These are phyloP conservation scores for Torymus auratus DNA, from an alignment of 2,888 invertebrate species.

Conservation along the genomic window DNA sequence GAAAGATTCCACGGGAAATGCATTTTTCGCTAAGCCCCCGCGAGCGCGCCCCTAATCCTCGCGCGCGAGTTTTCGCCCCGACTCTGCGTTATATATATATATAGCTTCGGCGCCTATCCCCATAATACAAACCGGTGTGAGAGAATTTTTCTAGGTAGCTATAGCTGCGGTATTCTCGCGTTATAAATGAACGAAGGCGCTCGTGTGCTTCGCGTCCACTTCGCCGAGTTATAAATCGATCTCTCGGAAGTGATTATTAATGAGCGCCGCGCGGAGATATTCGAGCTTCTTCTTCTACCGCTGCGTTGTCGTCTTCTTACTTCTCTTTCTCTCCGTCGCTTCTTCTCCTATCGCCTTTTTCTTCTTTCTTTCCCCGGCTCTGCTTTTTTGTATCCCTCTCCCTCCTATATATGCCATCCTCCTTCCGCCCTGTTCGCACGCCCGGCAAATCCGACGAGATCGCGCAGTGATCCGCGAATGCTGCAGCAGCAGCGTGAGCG, in stretches of 20 bases:
- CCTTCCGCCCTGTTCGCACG: conserved; percentile 27
- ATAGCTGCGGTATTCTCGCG: neutral
- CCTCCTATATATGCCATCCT: neutral
- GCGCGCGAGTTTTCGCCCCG: neutral
- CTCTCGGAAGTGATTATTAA: conserved; percentile 56
- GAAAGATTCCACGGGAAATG: conserved; percentile 6
- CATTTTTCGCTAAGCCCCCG: conserved; percentile 13
- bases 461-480: conserved; percentile 47
- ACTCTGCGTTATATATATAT: too few species aligned
- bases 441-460: conserved; percentile 25
- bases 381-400: neutral
- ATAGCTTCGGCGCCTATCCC: too few species aligned
- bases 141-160: too few species aligned
- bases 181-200: conserved; percentile 44
- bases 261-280: conserved; percentile 33
- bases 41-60: conserved; percentile 17
- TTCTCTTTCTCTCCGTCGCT: too few species aligned
- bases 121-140: neutral
- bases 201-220: conserved; percentile 2
- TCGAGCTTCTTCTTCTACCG: conserved; percentile 32
- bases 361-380: neutral
- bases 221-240: conserved; percentile 49
- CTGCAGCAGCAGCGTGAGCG: neutral
- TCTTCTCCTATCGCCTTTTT: neutral
- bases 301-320: too few species aligned